These are phyloP conservation scores for Semnornis frantzii DNA, from an alignment of 2,113 vertebrate genomes.

Conservation along the genomic window DNA sequence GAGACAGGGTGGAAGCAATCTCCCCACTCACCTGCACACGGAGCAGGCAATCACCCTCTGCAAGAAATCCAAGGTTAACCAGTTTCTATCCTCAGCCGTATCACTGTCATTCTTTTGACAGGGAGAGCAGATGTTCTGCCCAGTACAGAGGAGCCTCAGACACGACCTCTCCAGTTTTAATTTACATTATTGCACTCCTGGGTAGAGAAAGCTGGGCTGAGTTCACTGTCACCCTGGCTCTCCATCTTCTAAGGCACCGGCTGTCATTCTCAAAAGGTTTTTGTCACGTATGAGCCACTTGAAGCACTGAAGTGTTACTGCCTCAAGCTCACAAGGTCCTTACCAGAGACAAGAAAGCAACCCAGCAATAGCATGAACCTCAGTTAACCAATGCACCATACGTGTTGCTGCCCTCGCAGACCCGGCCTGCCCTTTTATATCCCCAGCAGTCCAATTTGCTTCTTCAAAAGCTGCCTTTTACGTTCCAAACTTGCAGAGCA, in stretches of 20 bases:
- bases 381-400: fast-evolving
- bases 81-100: not conserved
- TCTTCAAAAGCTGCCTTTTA: not conserved
- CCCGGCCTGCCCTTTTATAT: not conserved
- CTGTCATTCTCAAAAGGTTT: not conserved
- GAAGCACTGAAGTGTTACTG: not conserved
- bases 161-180: not conserved
- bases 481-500: not conserved
- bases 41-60: not conserved
- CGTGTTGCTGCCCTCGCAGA: fast-evolving
- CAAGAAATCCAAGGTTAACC: not conserved
- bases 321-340: not conserved
- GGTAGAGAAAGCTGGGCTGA: not conserved
- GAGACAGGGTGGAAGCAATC: not conserved
- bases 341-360: not conserved
- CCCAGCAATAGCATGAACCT: not conserved
- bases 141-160: not conserved
- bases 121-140: not conserved
- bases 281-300: fast-evolving
- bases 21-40: not conserved
- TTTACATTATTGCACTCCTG: not conserved
- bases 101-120: not conserved
- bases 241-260: not conserved
- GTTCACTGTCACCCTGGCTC: not conserved
- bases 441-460: not conserved